phyloP scores from a whole-genome alignment of 2,888 invertebrate species.

The Mylabris sibirica region DNA sequence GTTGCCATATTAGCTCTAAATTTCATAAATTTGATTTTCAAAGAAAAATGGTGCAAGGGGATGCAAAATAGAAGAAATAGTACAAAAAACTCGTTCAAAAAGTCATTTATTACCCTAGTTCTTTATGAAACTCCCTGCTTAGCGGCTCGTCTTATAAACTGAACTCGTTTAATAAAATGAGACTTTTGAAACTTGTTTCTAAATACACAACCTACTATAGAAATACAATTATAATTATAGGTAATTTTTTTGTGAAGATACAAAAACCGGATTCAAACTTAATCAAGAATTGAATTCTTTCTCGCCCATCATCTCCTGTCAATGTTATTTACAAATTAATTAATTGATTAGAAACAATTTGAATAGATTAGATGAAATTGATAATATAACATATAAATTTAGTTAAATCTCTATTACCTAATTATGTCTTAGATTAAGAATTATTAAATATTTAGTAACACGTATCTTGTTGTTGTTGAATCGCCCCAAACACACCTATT shows the following conservation, averaged over 20 bases:
- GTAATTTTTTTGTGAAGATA: not conserved
- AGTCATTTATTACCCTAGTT: too few relatives aligned
- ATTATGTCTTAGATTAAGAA: not conserved
- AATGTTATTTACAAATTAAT: constrained; percentile 8
- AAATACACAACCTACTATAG: too few relatives aligned
- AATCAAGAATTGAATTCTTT: not conserved
- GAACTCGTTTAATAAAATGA: too few relatives aligned
- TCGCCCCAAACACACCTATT: not conserved
- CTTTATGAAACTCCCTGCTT: too few relatives aligned
- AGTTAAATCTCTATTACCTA: not conserved
- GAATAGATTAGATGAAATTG: not conserved
- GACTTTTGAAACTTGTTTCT: too few relatives aligned
- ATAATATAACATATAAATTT: not conserved
- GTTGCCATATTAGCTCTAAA: too few relatives aligned
- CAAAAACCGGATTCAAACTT: not conserved
- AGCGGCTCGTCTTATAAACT: too few relatives aligned
- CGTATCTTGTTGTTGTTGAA: not conserved
- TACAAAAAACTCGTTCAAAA: too few relatives aligned
- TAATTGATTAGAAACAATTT: constrained; percentile 2
- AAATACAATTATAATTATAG: too few relatives aligned
- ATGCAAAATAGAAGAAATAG: too few relatives aligned
- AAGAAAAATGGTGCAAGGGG: too few relatives aligned
- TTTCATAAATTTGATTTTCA: too few relatives aligned
- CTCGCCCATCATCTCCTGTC: not conserved
- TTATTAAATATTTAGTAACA: not conserved